Conservation (phyloP, 2,113 vertebrate species). For the Lynx canadensis region DNA sequence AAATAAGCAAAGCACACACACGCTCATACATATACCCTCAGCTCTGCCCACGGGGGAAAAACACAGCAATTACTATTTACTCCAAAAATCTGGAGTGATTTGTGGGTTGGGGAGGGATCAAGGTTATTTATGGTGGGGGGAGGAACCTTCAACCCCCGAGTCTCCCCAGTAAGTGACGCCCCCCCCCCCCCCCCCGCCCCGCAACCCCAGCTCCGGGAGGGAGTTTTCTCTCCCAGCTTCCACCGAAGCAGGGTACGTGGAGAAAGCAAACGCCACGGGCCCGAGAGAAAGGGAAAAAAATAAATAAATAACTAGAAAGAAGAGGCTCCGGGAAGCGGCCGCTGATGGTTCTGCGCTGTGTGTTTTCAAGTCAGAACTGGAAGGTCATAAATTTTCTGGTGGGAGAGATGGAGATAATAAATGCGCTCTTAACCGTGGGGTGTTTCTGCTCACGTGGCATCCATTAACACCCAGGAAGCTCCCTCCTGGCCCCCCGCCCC, state of each 20-base stretch:
- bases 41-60: slow-evolving; percentile 80
- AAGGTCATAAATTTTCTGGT: slow-evolving; percentile 83
- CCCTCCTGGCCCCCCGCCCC: not conserved
- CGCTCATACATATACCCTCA: slow-evolving; percentile 74
- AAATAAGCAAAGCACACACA: slow-evolving; percentile 63
- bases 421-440: slow-evolving; percentile 75
- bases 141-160: slow-evolving; percentile 73
- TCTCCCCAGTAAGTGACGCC: slow-evolving; percentile 78
- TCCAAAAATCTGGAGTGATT: slow-evolving; percentile 83
- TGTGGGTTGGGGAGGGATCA: slow-evolving; percentile 72
- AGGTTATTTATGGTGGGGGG: slow-evolving; percentile 83
- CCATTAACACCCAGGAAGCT: slow-evolving; percentile 82
- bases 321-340: rapidly evolving
- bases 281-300: slow-evolving; percentile 57
- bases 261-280: slow-evolving; percentile 67
- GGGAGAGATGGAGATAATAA: slow-evolving; percentile 82
- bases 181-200: slow-evolving; percentile 77
- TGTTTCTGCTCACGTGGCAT: slow-evolving; percentile 78
- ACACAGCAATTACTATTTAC: slow-evolving; percentile 82
- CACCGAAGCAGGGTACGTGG: not conserved
- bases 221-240: slow-evolving; percentile 75
- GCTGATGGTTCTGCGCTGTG: not conserved
- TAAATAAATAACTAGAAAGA: not conserved
- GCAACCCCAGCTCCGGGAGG: not conserved
- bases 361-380: slow-evolving; percentile 84